phyloP scores from a whole-genome alignment of 2,888 invertebrate species.

The Dasysyrphus albostriatus region DNA sequence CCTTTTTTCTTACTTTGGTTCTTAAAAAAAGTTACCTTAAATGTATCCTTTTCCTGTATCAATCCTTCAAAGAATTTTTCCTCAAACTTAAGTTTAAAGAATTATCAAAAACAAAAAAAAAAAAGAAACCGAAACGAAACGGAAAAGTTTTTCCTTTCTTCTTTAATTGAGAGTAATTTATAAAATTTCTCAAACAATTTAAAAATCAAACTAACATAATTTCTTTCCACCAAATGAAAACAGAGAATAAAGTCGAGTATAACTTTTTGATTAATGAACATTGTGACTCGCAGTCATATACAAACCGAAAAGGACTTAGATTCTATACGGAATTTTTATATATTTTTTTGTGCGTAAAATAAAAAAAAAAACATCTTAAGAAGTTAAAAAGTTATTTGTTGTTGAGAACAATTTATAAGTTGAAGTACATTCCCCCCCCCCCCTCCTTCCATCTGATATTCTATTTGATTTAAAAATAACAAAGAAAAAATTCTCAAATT shows the following conservation, averaged over 20 bases:
- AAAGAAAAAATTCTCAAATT: constrained; percentile 1
- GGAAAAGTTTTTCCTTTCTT: constrained; percentile 7
- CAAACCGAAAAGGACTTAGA: constrained; percentile 26
- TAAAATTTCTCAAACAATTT: constrained; percentile 37
- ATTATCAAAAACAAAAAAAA: too few relatives aligned
- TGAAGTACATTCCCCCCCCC: neutral
- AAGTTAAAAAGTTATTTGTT: constrained; percentile 35
- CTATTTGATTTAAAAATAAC: constrained; percentile 15
- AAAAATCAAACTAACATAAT: constrained; percentile 46
- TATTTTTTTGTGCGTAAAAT: constrained; percentile 6
- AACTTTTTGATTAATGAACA: constrained; percentile 66
- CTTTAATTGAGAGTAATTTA: constrained; percentile 40
- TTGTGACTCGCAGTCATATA: constrained; percentile 21
- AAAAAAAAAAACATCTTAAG: neutral
- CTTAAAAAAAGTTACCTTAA: neutral
- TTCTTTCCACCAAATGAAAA: neutral
- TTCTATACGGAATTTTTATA: constrained; percentile 20
- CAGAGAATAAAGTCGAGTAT: constrained; percentile 2
- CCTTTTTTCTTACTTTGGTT: too few relatives aligned
- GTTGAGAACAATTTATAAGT: neutral
- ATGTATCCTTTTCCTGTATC: neutral
- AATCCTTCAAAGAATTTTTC: constrained; percentile 23
- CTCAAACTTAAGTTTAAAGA: constrained; percentile 1
- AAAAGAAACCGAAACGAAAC: too few relatives aligned
- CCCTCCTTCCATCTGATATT: neutral